Evolutionary conservation across 2,113 vertebrate genomes (phyloP).

Genomic region (Aegypius monachus): DNA sequence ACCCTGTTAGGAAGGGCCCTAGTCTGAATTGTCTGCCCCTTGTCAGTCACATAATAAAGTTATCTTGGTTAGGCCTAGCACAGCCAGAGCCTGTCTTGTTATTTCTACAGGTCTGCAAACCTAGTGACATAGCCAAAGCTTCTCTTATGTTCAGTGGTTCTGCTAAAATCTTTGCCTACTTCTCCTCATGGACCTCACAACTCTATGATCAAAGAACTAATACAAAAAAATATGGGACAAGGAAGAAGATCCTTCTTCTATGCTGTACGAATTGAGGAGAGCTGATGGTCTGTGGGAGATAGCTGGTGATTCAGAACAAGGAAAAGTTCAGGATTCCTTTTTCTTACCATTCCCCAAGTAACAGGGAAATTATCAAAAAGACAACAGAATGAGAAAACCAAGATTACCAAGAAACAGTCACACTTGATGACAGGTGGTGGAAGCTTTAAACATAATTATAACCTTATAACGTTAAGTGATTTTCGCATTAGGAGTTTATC

Average conservation of each 20-base stretch:
- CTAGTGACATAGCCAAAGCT: background rate
- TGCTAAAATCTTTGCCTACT: background rate
- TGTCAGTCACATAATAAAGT: background rate
- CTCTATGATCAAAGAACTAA: background rate
- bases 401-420: background rate
- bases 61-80: background rate
- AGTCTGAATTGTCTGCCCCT: background rate
- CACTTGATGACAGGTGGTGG: background rate
- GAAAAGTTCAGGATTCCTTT: background rate
- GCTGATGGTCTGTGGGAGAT: background rate
- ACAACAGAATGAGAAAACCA: background rate
- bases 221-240: background rate
- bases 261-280: fast-evolving
- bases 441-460: background rate
- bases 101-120: background rate
- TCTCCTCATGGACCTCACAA: background rate
- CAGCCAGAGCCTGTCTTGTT: background rate
- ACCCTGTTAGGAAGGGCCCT: background rate
- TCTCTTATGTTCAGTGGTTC: background rate
- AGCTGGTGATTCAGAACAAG: background rate
- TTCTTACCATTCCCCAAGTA: background rate
- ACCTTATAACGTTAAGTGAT: background rate
- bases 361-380: background rate
- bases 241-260: background rate
- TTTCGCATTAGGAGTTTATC: background rate